phyloP scores from a whole-genome alignment of 1,140 invertebrate genomes.

The Sycophila sp. region DNA sequence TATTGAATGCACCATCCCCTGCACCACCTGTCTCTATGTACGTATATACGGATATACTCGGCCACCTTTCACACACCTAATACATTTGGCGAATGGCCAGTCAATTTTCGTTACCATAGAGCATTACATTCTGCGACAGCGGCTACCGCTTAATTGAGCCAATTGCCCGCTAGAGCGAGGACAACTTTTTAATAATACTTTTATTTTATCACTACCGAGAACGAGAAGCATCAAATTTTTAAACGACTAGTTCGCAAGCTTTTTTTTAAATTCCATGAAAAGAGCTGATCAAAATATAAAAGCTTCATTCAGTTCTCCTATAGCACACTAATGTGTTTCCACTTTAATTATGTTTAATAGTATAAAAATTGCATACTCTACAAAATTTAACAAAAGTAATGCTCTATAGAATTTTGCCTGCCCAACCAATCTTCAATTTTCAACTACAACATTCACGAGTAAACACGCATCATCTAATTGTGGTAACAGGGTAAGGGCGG shows the following conservation, averaged over 20 bases:
- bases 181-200: constrained; percentile 31
- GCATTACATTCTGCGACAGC: not conserved
- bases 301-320: too few species aligned
- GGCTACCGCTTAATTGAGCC: not conserved
- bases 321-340: too few species aligned
- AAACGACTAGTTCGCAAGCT: too few species aligned
- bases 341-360: too few species aligned
- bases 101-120: constrained; percentile 26
- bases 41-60: constrained; percentile 10
- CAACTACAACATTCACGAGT: constrained; percentile 31
- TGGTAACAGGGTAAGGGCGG: constrained; percentile 41
- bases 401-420: constrained; percentile 2
- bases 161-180: not conserved
- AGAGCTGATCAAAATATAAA: too few species aligned
- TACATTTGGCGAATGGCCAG: constrained; percentile 22
- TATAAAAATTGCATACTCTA: not conserved
- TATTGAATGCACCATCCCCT: constrained; percentile 39
- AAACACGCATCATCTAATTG: constrained; percentile 39
- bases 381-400: not conserved
- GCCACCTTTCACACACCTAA: not conserved
- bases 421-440: constrained; percentile 23
- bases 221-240: too few species aligned
- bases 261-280: too few species aligned
- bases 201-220: too few species aligned
- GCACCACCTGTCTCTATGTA: constrained; percentile 40